A percentile compares a stretch with the other conserved stretches of the same genome.
phyloP scores from a whole-genome alignment of 2,888 invertebrate genomes.

The Conomelus anceps region DNA sequence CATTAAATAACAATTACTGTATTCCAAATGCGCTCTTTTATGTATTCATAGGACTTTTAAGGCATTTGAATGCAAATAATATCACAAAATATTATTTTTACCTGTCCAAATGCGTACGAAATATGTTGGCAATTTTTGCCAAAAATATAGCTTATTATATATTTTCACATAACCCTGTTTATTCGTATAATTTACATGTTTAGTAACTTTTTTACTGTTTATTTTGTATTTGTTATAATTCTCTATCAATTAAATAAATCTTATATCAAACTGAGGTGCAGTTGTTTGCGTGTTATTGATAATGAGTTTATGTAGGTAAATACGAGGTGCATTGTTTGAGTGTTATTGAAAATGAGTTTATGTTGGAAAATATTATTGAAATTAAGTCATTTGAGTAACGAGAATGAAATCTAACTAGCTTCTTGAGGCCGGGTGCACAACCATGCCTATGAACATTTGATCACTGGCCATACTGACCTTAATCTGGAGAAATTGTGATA shows the following conservation, averaged over 20 bases:
- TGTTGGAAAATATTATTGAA: too few species aligned
- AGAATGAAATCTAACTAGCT: too few species aligned
- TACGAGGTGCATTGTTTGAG: too few species aligned
- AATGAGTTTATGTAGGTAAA: too few species aligned
- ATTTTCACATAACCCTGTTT: not conserved
- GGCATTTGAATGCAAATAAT: not conserved
- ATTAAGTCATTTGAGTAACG: too few species aligned
- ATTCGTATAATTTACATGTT: not conserved
- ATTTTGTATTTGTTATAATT: not conserved
- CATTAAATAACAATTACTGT: not conserved
- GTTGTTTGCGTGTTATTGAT: too few species aligned
- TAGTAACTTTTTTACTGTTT: not conserved
- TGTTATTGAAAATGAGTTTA: too few species aligned
- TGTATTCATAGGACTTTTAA: too few species aligned
- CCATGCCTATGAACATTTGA: too few species aligned
- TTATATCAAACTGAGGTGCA: not conserved
- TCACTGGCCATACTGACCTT: too few species aligned
- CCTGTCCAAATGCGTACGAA: not conserved
- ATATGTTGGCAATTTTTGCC: not conserved
- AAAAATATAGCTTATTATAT: not conserved
- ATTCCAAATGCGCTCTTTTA: not conserved
- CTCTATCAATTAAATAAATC: not conserved
- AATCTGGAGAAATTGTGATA: too few species aligned
- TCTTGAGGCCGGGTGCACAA: too few species aligned
- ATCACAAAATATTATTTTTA: not conserved